Evolutionary conservation across 2,113 vertebrate species (phyloP).

Genomic region (Crotalus helleri): DNA sequence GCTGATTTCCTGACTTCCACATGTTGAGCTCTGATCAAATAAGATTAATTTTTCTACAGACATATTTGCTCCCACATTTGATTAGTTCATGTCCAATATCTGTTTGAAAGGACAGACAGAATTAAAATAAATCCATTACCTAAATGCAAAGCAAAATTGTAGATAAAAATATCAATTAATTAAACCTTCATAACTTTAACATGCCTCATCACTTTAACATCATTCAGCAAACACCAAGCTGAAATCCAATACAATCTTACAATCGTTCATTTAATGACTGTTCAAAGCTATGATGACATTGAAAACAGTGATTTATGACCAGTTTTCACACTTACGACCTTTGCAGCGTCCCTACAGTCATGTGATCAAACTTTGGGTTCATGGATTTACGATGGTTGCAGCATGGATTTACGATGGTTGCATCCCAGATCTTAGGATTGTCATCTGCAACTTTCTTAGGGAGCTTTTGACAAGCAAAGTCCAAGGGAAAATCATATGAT

Average conservation of each 20-base stretch:
- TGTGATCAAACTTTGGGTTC: too few species aligned
- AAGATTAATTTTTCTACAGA: neutral
- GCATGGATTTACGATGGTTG: too few species aligned
- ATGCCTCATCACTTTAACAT: neutral
- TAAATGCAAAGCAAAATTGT: neutral
- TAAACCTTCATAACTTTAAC: neutral
- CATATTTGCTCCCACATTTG: neutral
- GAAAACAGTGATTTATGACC: too few species aligned
- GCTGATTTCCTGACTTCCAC: too few species aligned
- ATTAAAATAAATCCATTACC: neutral
- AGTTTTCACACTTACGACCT: too few species aligned
- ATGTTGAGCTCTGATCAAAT: neutral
- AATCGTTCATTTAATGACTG: too few species aligned
- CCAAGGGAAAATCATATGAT: neutral
- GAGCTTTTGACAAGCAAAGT: neutral
- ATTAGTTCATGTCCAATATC: neutral
- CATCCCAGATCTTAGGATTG: neutral
- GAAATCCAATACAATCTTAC: neutral
- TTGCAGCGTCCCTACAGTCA: too few species aligned
- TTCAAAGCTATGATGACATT: too few species aligned
- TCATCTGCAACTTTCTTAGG: neutral
- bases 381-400: too few species aligned
- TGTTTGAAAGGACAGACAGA: neutral
- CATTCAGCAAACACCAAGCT: neutral
- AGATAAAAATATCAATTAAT: neutral